Evolutionary conservation across 2,113 vertebrate genomes (phyloP).

Genomic region (Columba livia): DNA sequence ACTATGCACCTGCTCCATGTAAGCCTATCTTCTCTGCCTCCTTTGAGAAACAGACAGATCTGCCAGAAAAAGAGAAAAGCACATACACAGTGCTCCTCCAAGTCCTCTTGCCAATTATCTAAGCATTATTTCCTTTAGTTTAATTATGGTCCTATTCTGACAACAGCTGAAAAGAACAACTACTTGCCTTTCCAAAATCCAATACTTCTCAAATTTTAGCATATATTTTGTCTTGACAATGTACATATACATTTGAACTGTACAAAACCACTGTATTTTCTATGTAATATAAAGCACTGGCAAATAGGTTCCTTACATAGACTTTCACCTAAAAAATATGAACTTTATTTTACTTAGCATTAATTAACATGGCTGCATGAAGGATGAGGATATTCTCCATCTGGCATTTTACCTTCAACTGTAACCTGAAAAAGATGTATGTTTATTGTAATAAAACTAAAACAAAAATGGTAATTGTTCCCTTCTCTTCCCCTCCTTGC

Average conservation of each 20-base stretch:
- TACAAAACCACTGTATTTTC: background rate
- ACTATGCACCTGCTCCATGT: conserved; percentile 60
- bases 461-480: background rate
- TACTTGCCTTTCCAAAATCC: conserved; percentile 15
- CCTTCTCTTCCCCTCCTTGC: background rate
- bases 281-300: background rate
- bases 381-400: background rate
- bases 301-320: background rate
- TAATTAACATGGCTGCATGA: background rate
- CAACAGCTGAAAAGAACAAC: background rate
- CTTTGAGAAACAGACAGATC: conserved; percentile 22
- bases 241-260: background rate
- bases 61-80: conserved; percentile 17
- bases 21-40: conserved; percentile 11
- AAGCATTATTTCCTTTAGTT: conserved; percentile 49
- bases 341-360: background rate
- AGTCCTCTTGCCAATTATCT: conserved; percentile 7
- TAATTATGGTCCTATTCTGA: conserved; percentile 5
- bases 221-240: background rate
- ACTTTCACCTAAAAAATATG: background rate
- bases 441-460: background rate
- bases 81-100: background rate
- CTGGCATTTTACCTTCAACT: background rate
- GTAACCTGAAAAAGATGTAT: background rate
- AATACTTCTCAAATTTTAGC: background rate